Percentiles rank a stretch among this genome's conserved stretches.
phyloP scores from a whole-genome alignment of 2,797 vertebrate genomes.

The Propithecus perrieri region DNA sequence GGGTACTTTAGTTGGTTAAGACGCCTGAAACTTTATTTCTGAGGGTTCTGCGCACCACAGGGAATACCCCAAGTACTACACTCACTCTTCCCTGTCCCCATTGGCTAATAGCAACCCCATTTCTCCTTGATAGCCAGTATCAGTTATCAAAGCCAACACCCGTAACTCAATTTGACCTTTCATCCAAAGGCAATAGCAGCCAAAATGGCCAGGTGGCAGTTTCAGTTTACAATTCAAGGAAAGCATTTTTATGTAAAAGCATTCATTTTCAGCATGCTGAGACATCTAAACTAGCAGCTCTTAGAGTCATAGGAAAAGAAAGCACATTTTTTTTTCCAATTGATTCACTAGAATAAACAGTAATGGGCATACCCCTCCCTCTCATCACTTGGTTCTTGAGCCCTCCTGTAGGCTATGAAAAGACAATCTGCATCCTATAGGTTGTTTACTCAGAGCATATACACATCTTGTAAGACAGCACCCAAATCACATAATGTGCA shows the following conservation, averaged over 20 bases:
- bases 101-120: background rate
- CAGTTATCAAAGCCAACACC: background rate
- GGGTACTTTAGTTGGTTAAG: background rate
- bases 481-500: background rate
- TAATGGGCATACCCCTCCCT: no score
- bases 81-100: background rate
- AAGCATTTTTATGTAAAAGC: background rate
- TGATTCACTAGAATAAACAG: background rate
- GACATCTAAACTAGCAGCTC: background rate
- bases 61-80: rapidly evolving
- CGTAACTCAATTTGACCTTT: background rate
- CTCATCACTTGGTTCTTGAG: background rate
- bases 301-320: background rate
- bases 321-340: background rate
- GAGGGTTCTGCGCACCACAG: background rate
- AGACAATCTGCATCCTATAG: background rate
- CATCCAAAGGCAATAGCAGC: background rate
- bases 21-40: background rate
- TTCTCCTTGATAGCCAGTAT: background rate
- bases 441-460: background rate
- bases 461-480: background rate
- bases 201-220: background rate
- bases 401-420: background rate
- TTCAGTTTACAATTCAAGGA: background rate
- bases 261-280: background rate